Base-by-base conservation (phyloP, 30 jellyfish, hydroid and myxozoan species). In the Hydra vulgaris region DNA sequence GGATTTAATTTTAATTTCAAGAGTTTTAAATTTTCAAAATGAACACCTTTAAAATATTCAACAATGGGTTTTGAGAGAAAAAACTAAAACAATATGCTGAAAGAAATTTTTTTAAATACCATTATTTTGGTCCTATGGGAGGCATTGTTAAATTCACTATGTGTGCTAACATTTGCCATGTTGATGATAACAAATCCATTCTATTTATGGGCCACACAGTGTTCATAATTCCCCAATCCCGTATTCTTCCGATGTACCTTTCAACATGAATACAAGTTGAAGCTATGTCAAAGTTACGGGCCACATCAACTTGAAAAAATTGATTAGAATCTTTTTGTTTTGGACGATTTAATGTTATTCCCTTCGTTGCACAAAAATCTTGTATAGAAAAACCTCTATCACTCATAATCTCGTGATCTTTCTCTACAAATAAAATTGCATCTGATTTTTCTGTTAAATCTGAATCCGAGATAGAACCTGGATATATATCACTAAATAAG, bases 101-200 rank as follows among this genome's bases (percentile, higher is more conserved):
- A n/a, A n/a, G 71, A 17, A 56, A 56, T 68, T 68, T 68, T 68
- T 68, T 68, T 68, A 3, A 3, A 3, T n/a, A 3, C 8, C 8
- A 3, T 68, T n/a, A 1, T 68, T 16, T 68, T 8, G 12, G 15
- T 3, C 8, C 15, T 1, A 15, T n/a, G n/a, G n/a, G n/a, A n/a
- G n/a, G n/a, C n/a, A n/a, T 3, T 7, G 25, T 68, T 68, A 68
- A 68, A 68, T 68, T 68, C 15, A 68, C 75, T 68, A n/a, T 68
- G 15, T 68, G 75, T 68, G 75, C 75, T 68, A 68, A 3, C 8
- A 20, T 68, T 68, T 68, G 75, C 75, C 75, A 68, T 68, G 75
- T 68, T 68, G 75, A 68, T n/a, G 75, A 68, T 68, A 68, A 68
- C 75, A 68, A 68, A 68, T 68, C 15, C 75, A 68, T 68, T 68